Percentiles rank a stretch among this genome's conserved stretches.
Conservation (phyloP, 2,888 invertebrate genomes). For the Dryococelus australis region DNA sequence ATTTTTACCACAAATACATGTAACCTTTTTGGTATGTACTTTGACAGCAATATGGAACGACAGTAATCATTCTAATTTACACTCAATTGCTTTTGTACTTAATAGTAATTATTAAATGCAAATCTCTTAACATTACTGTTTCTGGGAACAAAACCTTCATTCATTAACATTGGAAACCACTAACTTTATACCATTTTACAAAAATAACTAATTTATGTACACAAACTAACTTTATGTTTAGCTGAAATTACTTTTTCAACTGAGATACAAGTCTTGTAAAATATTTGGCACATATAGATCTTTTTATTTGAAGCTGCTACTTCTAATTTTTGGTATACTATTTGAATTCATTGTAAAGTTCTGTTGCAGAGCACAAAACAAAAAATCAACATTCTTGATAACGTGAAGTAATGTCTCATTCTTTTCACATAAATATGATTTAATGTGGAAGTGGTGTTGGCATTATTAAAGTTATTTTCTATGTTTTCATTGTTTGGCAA, state of each 20-base stretch:
- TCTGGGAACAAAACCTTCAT: background rate
- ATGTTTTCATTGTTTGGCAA: background rate
- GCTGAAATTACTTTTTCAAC: background rate
- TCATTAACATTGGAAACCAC: background rate
- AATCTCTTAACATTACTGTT: background rate
- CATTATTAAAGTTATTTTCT: background rate
- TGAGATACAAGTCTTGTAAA: background rate
- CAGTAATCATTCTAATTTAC: background rate
- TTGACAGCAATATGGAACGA: background rate
- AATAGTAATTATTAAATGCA: constrained; percentile 8
- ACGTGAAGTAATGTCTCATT: background rate
- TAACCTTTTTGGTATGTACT: background rate
- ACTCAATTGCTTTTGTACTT: background rate
- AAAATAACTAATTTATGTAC: constrained; percentile 16
- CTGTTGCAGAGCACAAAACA: background rate
- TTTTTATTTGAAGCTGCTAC: background rate
- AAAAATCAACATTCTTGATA: background rate
- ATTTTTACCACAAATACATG: background rate
- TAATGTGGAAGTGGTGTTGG: background rate
- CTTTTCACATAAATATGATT: background rate
- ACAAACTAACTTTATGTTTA: background rate
- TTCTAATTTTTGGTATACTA: background rate
- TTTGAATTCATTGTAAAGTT: background rate
- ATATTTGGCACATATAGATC: background rate
- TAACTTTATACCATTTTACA: background rate